Evolutionary conservation across 2,888 invertebrate genomes (phyloP).

Genomic region (Diachrysia chrysitis): DNA sequence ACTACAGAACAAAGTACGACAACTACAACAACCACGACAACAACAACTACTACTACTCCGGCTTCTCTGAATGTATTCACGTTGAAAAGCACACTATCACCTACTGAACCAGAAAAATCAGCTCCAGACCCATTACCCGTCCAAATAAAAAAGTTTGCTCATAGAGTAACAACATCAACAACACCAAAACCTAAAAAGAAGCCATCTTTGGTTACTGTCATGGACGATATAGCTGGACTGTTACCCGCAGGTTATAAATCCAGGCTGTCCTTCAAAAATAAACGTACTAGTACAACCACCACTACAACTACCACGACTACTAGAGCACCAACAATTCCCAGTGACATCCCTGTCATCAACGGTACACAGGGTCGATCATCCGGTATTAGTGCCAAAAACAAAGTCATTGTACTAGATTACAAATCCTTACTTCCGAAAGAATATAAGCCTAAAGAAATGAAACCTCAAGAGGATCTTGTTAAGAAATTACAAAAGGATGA

Average conservation of each 20-base stretch:
- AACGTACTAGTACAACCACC: slow-evolving; percentile 87
- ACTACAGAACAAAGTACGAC: slow-evolving; percentile 75
- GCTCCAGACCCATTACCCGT: slow-evolving; percentile 90
- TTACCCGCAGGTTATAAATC: slow-evolving; percentile 91
- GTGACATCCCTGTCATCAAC: slow-evolving; percentile 72
- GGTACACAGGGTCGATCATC: slow-evolving; percentile 86
- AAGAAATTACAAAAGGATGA: slow-evolving; percentile 88
- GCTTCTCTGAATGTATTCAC: slow-evolving; percentile 84
- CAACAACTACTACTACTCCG: slow-evolving; percentile 73
- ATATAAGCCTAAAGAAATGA: slow-evolving; percentile 84
- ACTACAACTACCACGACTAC: slow-evolving; percentile 69
- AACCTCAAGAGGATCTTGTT: slow-evolving; percentile 78
- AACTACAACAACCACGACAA: slow-evolving; percentile 68
- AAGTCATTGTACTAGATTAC: slow-evolving; percentile 88
- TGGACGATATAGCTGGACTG: slow-evolving; percentile 90
- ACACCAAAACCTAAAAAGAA: slow-evolving; percentile 84
- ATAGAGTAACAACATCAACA: slow-evolving; percentile 81
- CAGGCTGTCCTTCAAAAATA: slow-evolving; percentile 86
- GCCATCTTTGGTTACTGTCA: slow-evolving; percentile 82
- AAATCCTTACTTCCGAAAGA: slow-evolving; percentile 88
- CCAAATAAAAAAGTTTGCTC: slow-evolving; percentile 91
- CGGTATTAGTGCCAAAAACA: slow-evolving; percentile 89
- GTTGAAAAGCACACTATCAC: slow-evolving; percentile 84
- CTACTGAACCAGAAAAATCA: slow-evolving; percentile 86
- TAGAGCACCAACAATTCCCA: slow-evolving; percentile 58